Evolutionary conservation across 37 sponge, comb jelly and placozoan genomes (phyloP), one percentile per base, ranked within the genome.

Genomic region (Beroe forskalii): DNA sequence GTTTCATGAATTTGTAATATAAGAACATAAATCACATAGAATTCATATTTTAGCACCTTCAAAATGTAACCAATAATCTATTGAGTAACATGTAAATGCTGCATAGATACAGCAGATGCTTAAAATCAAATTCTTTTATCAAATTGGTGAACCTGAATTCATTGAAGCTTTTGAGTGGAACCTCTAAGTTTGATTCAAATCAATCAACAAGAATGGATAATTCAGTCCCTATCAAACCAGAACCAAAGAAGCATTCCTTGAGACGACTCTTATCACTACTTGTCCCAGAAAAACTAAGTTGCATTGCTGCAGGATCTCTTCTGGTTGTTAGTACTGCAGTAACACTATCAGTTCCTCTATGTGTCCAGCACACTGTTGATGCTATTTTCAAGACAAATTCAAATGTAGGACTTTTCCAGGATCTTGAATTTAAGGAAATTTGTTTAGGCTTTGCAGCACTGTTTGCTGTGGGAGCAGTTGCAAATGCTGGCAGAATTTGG

Each of bases 271-370:
- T 80, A 8, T 80, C 86, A 12, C 27, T 80, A 37, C 86, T 80
- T 40, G 30, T 42, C 12, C 86, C 86, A 44, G 86, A 80, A n/a
- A 80, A 80, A 24, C 23, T 44, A 4, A 80, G 86, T 27, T 80
- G 86, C 42, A 1, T 80, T 0, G 90, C 60, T 91, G 92, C 92
- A 24, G 67, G 48, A 9, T 19, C 33, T 20, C 90, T 92, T 6
- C 67, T 92, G 39, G 55, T 55, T 60, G 72, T 92, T 20, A 83
- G 89, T 27, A 62, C 92, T 36, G 90, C 67, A 32, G 92, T 92
- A 24, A 90, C 92, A 14, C 27, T 92, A 40, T 90, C 92, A 28
- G 92, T 92, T 1, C 92, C 92, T 0, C 66, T 67, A 39, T 92
- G 90, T 66, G 80, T 92, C 24, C 89, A 90, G 35, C 42, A 76